These are phyloP conservation scores for Proteles cristata DNA, from an alignment of 2,113 vertebrate species.

Conservation along the genomic window DNA sequence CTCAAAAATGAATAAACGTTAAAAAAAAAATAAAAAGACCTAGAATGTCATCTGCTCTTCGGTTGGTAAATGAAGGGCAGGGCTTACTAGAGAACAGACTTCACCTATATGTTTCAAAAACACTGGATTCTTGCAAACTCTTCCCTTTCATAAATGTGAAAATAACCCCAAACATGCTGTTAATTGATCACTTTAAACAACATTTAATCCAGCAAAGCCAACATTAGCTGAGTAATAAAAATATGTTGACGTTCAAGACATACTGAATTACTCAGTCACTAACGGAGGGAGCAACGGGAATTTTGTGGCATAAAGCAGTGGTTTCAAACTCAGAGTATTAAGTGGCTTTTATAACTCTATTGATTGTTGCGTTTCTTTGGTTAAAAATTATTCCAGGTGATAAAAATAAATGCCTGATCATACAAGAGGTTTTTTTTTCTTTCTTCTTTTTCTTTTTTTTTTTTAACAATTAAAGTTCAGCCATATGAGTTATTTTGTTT, in stretches of 20 bases:
- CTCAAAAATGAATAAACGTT: too few species aligned
- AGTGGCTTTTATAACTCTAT: slow-evolving; percentile 53
- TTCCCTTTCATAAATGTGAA: slow-evolving; percentile 53
- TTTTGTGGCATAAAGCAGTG: slow-evolving; percentile 27
- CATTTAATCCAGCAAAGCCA: slow-evolving; percentile 62
- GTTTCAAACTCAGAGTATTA: slow-evolving; percentile 27
- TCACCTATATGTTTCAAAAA: neutral
- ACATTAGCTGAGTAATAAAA: slow-evolving; percentile 58
- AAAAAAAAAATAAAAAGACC: neutral
- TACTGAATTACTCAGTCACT: slow-evolving; percentile 5
- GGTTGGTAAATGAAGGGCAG: neutral
- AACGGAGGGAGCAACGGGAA: slow-evolving; percentile 21
- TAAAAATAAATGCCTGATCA: slow-evolving; percentile 48
- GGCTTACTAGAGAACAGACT: neutral
- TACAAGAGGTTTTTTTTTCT: neutral
- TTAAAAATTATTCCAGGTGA: slow-evolving; percentile 53
- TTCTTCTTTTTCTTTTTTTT: neutral
- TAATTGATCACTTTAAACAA: slow-evolving; percentile 39
- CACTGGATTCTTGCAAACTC: neutral
- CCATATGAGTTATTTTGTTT: slow-evolving; percentile 5
- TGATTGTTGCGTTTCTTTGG: slow-evolving; percentile 54
- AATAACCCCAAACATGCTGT: slow-evolving; percentile 41
- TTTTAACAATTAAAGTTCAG: neutral
- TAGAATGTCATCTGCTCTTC: neutral
- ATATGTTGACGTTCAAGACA: slow-evolving; percentile 34